Evolutionary conservation across 2,113 vertebrate genomes (phyloP), one percentile per base, ranked within the genome.

Genomic region (Parotia lawesii): DNA sequence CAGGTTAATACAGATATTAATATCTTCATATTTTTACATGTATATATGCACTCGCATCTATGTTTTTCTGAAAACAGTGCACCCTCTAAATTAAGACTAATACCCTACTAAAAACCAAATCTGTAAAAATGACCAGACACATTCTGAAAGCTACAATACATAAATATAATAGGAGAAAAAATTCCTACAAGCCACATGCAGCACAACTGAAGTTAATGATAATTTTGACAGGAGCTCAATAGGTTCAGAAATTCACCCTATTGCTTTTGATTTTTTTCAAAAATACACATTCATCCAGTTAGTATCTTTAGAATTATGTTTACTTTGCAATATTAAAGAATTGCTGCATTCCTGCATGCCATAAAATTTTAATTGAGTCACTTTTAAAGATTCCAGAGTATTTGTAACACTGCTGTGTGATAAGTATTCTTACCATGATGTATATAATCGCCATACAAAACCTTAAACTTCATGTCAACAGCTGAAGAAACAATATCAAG

Each of bases 1-100:
- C 90, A 94, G 76, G 80, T 92, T 89, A 92, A 77, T 89, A 83
- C 6, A 75, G 51, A 64, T 86, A 87, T 72, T 86, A 77, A 71
- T 75, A 80, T 35, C 74, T 29, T 70, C 61, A 60, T 45, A 69
- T 50, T 53, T 27, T 64, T 42, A 75, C 22, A 31, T 12, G 2
- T 53, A 42, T 27, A n/a, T 37, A 62, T 25, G 18, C 33, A 70
- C 11, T 85, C 0, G 0, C 9, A 29, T 44, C 48, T 31, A 29
- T 13, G 10, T 22, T 82, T 74, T 28, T 48, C 45, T 84, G 44
- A 42, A 60, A 88, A 60, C 11, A 47, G 18, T 38, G 19, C 27
- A 37, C 28, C 6, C 25, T 82, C 35, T 81, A 71, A 88, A 73
- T 72, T 69, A 77, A 76, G 31, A n/a, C 25, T 72, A 42, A 25